phyloP scores from a whole-genome alignment of 2,888 invertebrate genomes.

The Orchestes rusci region DNA sequence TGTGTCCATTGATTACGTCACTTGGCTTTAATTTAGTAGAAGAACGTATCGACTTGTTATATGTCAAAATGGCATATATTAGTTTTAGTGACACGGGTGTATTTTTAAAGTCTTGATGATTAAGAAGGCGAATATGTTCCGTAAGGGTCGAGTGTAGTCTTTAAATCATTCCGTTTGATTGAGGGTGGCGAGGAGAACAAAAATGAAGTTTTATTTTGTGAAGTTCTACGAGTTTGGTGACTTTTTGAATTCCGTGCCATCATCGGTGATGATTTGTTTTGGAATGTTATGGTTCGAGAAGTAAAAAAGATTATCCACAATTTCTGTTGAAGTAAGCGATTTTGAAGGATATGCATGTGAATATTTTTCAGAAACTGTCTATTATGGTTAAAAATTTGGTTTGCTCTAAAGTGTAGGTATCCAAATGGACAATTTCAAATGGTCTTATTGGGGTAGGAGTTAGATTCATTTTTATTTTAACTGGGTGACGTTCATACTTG shows the following conservation, averaged over 20 bases:
- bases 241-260: conserved; percentile 26
- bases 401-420: conserved; percentile 19
- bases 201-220: conserved; percentile 27
- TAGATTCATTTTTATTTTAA: neutral
- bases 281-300: conserved; percentile 26
- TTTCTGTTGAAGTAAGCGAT: conserved; percentile 9
- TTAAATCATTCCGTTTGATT: conserved; percentile 23
- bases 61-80: neutral
- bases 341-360: conserved; percentile 22
- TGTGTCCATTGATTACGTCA: conserved; percentile 3
- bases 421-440: conserved; percentile 9
- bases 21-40: neutral
- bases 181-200: conserved; percentile 19
- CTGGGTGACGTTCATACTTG: neutral
- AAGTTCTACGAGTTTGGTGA: conserved; percentile 21
- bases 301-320: conserved; percentile 18
- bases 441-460: conserved; percentile 2
- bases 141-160: conserved; percentile 21
- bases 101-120: conserved; percentile 9
- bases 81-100: conserved; percentile 10
- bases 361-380: conserved; percentile 5
- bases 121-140: conserved; percentile 17
- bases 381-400: conserved; percentile 25
- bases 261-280: conserved; percentile 22
- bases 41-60: neutral